phyloP scores from a whole-genome alignment of 2,113 vertebrate genomes.

The Cinclus mexicanus region DNA sequence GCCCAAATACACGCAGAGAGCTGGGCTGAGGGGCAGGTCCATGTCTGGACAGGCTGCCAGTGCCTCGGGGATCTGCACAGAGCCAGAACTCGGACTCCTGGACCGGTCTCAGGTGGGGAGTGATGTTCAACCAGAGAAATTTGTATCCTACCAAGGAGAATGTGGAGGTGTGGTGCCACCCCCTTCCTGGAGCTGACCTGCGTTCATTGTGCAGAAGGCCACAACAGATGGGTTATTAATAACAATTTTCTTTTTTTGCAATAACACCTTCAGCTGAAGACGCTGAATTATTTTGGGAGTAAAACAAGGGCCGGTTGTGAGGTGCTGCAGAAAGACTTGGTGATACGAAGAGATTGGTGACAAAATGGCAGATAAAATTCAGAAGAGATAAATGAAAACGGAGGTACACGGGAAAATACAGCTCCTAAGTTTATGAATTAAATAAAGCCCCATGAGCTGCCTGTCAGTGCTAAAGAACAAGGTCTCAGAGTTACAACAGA shows the following conservation, averaged over 20 bases:
- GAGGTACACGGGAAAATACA: neutral
- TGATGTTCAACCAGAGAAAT: neutral
- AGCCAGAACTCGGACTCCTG: neutral
- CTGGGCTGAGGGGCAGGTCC: neutral
- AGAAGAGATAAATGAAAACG: neutral
- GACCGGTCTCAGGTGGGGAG: neutral
- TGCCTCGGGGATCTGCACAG: neutral
- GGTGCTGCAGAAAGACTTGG: neutral
- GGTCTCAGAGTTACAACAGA: constrained; percentile 12
- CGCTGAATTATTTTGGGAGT: neutral
- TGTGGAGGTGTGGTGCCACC: neutral
- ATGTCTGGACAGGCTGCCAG: neutral
- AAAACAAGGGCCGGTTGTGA: neutral
- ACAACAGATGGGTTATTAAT: neutral
- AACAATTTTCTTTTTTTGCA: neutral
- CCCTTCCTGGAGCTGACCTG: neutral
- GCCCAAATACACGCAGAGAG: neutral
- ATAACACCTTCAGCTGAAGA: neutral
- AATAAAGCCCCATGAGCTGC: neutral
- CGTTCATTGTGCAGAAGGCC: neutral
- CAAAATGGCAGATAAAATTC: constrained; percentile 29
- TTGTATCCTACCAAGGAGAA: neutral
- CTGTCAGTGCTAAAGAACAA: constrained; percentile 37
- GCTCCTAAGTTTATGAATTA: constrained; percentile 27
- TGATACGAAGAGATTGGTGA: neutral